These are phyloP conservation scores for Drosophila ananassae DNA, from an alignment of 1,140 invertebrate genomes.

Conservation along the genomic window DNA sequence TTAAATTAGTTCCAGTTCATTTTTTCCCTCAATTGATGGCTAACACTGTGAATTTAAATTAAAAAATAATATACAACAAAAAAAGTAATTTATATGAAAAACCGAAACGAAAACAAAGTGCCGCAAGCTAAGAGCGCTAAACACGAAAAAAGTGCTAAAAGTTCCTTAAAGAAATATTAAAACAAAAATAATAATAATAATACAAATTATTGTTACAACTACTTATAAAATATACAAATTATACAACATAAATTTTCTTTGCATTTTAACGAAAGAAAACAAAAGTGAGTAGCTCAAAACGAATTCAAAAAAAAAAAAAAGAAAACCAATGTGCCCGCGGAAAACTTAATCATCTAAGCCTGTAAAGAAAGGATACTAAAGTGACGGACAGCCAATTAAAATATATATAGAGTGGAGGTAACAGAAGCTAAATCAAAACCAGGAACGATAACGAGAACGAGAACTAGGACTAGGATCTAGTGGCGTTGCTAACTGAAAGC, in stretches of 20 bases:
- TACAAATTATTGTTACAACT: constrained; percentile 68
- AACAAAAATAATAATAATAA: constrained; percentile 26
- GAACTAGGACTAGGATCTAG: neutral
- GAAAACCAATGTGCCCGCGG: constrained; percentile 61
- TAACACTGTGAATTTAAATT: constrained; percentile 44
- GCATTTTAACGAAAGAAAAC: constrained; percentile 55
- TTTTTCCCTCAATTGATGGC: constrained; percentile 31
- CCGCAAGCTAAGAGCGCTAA: constrained; percentile 62
- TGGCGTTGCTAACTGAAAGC: neutral
- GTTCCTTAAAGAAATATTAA: constrained; percentile 66
- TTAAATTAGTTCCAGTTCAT: constrained; percentile 37
- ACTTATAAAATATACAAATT: constrained; percentile 65
- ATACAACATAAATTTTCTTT: constrained; percentile 67
- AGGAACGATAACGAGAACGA: too few relatives aligned
- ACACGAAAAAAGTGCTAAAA: constrained; percentile 69
- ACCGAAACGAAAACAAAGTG: constrained; percentile 66
- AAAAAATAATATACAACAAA: constrained; percentile 33
- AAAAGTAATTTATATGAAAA: constrained; percentile 30
- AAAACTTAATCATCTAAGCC: constrained; percentile 28
- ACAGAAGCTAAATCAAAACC: constrained; percentile 17
- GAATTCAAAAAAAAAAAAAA: neutral
- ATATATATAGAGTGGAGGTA: neutral
- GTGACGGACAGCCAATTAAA: neutral
- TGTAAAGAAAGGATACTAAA: constrained; percentile 15
- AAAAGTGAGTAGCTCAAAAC: constrained; percentile 1